Evolutionary conservation across 2,113 vertebrate genomes (phyloP).

Genomic region (Sander vitreus): DNA sequence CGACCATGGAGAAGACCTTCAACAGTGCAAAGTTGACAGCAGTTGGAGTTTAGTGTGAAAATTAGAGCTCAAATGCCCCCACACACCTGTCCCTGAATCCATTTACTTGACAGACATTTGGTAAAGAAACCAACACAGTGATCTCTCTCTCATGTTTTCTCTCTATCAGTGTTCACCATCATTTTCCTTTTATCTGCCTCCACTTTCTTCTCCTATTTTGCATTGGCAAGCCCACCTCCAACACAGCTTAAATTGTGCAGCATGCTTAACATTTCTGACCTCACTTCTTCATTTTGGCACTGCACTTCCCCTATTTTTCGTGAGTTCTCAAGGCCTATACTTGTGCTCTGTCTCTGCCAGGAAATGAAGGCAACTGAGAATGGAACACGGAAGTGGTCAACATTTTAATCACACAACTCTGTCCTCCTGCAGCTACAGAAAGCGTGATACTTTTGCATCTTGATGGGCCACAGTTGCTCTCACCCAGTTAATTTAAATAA

Average conservation of each 20-base stretch:
- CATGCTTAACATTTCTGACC: constrained; percentile 52
- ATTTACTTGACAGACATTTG: background rate
- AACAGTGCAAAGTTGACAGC: background rate
- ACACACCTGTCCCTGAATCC: background rate
- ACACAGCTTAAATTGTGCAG: constrained; percentile 31
- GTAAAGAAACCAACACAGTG: background rate
- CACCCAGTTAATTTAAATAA: background rate
- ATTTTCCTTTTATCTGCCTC: background rate
- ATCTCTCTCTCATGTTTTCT: background rate
- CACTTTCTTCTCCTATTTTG: constrained; percentile 2
- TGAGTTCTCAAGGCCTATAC: constrained; percentile 39
- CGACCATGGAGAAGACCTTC: background rate
- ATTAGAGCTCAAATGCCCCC: rapidly evolving
- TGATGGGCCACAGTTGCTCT: background rate
- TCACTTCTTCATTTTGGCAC: constrained; percentile 74
- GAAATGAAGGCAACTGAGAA: constrained; percentile 71
- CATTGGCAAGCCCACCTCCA: background rate
- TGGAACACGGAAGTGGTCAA: constrained; percentile 83
- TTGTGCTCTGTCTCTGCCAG: constrained; percentile 49
- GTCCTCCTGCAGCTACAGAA: constrained; percentile 22
- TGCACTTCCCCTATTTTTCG: constrained; percentile 69
- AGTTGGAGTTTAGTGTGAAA: background rate
- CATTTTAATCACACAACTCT: constrained; percentile 28
- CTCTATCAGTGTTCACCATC: background rate
- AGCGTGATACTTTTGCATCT: background rate